Evolutionary conservation across 2,797 vertebrate species (phyloP), one percentile per base, ranked within the genome.

Genomic region (Triplophysa bombifrons): DNA sequence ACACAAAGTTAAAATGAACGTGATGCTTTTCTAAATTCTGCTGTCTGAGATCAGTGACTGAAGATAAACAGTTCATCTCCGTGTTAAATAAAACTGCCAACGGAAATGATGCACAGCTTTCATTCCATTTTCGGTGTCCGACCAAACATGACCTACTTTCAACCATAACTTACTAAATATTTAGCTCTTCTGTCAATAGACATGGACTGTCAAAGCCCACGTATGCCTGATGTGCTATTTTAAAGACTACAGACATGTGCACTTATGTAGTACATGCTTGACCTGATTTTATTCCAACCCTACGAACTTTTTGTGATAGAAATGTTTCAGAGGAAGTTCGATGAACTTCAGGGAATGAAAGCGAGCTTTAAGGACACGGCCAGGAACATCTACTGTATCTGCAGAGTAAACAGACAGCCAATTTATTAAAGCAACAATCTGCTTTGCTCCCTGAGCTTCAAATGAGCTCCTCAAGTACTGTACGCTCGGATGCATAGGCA

Each of bases 21-120:
- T 79, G 53, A 73, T 41, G 14, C n/a, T 67, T 64, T 78, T 53
- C 30, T 65, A 71, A 74, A 82, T 61, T 41, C 14, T 78, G 19
- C 38, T 50, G 56, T 55, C n/a, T 74, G 71, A 82, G 58, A 65
- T 78, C 65, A 70, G 48, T 46, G 51, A 20, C 75, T 61, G 44
- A 64, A 71, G 30, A 71, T 78, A 65, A 78, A 78, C 58, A 53
- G 58, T 20, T 53, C 5, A 16, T 50, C 17, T 25, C 19, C 9
- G 6, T 34, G 27, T 27, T 60, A 41, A 63, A 71, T 44, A 7
- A 38, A 38, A 5, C 7, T 38, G 44, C 34, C 41, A 65, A 50
- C 16, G 64, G 50, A 63, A 46, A 38, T 55, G 0, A 78, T 64
- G 44, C 20, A 20, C 81, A 38, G 70, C 27, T 46, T 69, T 30